Evolutionary conservation across 2,888 invertebrate genomes (phyloP).

Genomic region (Marasmarcha lunaedactyla): DNA sequence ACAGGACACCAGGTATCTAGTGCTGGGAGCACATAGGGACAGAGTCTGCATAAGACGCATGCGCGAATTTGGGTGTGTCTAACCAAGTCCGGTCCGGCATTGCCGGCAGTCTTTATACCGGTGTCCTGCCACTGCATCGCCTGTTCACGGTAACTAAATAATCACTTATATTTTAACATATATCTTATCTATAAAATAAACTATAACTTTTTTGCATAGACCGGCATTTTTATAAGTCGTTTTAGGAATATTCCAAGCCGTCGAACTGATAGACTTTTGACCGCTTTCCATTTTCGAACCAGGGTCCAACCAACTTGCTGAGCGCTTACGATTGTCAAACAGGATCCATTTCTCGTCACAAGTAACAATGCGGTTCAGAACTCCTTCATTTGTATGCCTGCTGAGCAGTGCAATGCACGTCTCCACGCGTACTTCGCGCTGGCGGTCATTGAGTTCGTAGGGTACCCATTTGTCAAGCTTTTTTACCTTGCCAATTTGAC

Average conservation of each 20-base stretch:
- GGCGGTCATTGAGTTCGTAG: too few species aligned
- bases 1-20: constrained; percentile 21
- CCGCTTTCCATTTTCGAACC: constrained; percentile 36
- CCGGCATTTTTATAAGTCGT: neutral
- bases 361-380: too few species aligned
- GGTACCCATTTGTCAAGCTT: too few species aligned
- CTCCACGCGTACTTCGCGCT: too few species aligned
- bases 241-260: constrained; percentile 4
- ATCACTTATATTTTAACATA: too few species aligned
- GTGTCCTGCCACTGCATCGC: constrained; percentile 13
- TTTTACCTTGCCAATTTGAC: too few species aligned
- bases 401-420: too few species aligned
- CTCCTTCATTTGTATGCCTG: too few species aligned
- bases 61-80: constrained; percentile 61
- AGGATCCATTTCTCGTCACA: too few species aligned
- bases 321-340: too few species aligned
- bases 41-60: constrained; percentile 30
- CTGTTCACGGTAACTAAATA: constrained; percentile 21
- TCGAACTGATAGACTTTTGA: constrained; percentile 25
- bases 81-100: constrained; percentile 31
- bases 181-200: too few species aligned
- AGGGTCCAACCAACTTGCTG: too few species aligned
- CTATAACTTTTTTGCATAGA: neutral
- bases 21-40: constrained; percentile 20
- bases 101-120: constrained; percentile 38